Percentiles rank a stretch among this genome's conserved stretches.
Conservation (phyloP, 2,113 vertebrate species). For the Austrofundulus limnaeus region DNA sequence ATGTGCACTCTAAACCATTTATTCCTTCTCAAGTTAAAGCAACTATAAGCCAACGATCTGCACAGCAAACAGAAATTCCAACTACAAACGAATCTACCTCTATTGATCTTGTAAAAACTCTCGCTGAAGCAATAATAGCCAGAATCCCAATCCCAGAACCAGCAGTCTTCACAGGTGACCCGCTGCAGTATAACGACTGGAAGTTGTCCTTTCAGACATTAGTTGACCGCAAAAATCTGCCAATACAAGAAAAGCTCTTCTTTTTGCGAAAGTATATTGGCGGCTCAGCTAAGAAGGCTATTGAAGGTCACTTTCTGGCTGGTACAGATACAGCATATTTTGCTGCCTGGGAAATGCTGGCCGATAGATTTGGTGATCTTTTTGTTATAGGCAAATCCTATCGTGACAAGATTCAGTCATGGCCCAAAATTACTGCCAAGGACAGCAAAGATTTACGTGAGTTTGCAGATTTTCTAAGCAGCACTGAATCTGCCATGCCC, state of each 20-base stretch:
- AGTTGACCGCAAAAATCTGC: slow-evolving; percentile 1
- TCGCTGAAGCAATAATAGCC: too few species aligned
- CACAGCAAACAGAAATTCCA: too few species aligned
- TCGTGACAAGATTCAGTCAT: slow-evolving; percentile 14
- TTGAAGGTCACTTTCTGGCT: slow-evolving; percentile 32
- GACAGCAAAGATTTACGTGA: slow-evolving; percentile 17
- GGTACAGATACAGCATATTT: neutral
- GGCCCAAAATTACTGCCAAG: slow-evolving; percentile 32
- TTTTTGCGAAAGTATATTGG: slow-evolving; percentile 33
- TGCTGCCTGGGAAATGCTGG: slow-evolving; percentile 20
- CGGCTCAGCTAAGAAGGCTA: slow-evolving; percentile 23
- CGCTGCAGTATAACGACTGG: neutral
- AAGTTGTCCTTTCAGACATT: neutral
- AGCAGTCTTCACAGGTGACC: too few species aligned
- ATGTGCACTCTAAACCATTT: too few species aligned
- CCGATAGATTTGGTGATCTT: slow-evolving; percentile 7
- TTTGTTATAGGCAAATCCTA: slow-evolving; percentile 7
- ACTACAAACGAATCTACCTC: too few species aligned
- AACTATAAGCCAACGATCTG: too few species aligned
- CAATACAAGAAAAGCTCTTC: slow-evolving; percentile 18
- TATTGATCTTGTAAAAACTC: too few species aligned
- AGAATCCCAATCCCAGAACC: too few species aligned
- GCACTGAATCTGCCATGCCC: slow-evolving; percentile 6
- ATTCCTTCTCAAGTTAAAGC: too few species aligned
- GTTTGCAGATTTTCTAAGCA: slow-evolving; percentile 18